A percentile compares a stretch with the other conserved stretches of the same genome.
Evolutionary conservation across 2,797 vertebrate genomes (phyloP).

Genomic region (Lerista edwardsae): DNA sequence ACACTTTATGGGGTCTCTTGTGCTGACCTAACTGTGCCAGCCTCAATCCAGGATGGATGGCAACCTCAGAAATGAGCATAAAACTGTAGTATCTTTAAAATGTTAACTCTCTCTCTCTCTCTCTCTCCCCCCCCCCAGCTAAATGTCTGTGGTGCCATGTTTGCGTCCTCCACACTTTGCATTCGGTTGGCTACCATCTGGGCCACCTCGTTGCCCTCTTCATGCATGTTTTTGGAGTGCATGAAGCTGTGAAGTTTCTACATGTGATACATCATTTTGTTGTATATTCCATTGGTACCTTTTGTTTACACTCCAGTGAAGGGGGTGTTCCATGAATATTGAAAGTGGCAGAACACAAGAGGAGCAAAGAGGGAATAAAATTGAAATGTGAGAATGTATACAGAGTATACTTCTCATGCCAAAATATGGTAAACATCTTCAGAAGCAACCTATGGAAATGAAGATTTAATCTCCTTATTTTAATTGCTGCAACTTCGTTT

Average conservation of each 20-base stretch:
- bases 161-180: slow-evolving; percentile 73
- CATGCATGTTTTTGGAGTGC: slow-evolving; percentile 82
- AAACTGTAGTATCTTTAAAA: neutral
- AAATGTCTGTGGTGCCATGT: slow-evolving; percentile 73
- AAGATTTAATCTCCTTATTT: slow-evolving; percentile 35
- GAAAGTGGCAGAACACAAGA: slow-evolving; percentile 53
- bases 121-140: slow-evolving; percentile 67
- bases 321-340: slow-evolving; percentile 74
- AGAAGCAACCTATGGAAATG: slow-evolving; percentile 62
- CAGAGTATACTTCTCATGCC: slow-evolving; percentile 68
- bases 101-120: slow-evolving; percentile 55
- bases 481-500: slow-evolving; percentile 61
- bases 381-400: slow-evolving; percentile 56
- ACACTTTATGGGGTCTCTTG: too few relatives aligned
- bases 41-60: too few relatives aligned
- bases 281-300: slow-evolving; percentile 76
- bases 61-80: slow-evolving; percentile 46
- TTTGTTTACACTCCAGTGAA: slow-evolving; percentile 85
- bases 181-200: slow-evolving; percentile 73
- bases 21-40: too few relatives aligned
- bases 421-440: slow-evolving; percentile 70
- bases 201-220: slow-evolving; percentile 74
- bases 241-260: slow-evolving; percentile 80
- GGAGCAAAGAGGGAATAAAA: slow-evolving; percentile 11
- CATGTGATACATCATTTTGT: slow-evolving; percentile 73